Base-by-base conservation (phyloP, 2,888 invertebrate genomes). In the Leptinotarsa tumamoca region DNA sequence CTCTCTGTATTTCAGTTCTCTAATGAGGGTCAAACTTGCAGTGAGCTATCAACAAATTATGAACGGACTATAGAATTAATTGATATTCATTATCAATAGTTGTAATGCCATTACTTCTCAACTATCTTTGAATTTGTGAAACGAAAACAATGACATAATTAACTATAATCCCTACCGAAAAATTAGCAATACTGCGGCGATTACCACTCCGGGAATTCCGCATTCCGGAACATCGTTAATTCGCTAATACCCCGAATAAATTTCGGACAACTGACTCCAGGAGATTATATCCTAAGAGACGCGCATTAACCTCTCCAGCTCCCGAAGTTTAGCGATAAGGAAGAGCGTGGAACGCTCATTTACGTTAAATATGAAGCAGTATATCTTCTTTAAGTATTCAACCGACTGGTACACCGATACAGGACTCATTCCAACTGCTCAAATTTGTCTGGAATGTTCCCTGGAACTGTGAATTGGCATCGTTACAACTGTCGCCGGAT, bases 191-290 rank as follows among this genome's bases (percentile, higher is more conserved):
- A 23, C 58, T 4, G 58, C 58, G 58, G 21, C 21, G 58, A 58
- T 58, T 23, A 58, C 18, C 58, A 23, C 21, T 13, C 15, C 21
- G 14, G 18, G 23, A 58, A 58, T 23, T 14, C 4, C 21, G 58
- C 14, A 58, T 23, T 58, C 23, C 21, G 58, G 23, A 18, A 58
- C 58, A 14, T 63, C 33, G 63, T 43, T 33, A 63, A 27, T n/a
- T 63, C 43, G 43, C 18, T 63, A 63, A 63, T 63, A 63, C 63
- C 63, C 58, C 43, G 4, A 43, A 63, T 63, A 63, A 63, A 63
- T 63, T 63, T 43, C 17, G 43, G 63, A 63, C 33, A 63, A 27
- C 63, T 18, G 43, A 13, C 43, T 63, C 63, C 43, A 27, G 23
- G 63, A 33, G 63, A 63, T 63, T 63, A 43, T 63, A 33, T 63